Conservation (phyloP, 2,113 vertebrate genomes). For the Gallinago undulata region DNA sequence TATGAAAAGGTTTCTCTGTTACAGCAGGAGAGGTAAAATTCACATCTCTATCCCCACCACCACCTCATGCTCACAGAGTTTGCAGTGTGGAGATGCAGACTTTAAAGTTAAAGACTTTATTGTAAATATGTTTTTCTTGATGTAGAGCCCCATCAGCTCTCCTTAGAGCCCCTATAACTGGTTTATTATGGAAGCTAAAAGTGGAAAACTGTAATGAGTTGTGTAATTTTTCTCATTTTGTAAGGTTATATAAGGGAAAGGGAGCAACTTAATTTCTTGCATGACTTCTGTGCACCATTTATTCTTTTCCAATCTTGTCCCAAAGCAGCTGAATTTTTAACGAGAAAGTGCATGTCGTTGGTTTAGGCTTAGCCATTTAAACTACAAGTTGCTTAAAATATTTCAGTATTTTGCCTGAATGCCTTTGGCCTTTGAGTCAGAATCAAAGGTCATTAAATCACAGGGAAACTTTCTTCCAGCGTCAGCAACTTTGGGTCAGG, state of each 20-base stretch:
- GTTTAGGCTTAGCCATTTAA: not conserved
- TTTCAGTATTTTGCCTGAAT: not conserved
- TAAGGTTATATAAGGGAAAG: not conserved
- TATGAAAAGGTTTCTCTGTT: not conserved
- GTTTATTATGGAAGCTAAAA: not conserved
- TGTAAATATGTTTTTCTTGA: not conserved
- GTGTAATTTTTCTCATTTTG: not conserved
- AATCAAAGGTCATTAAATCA: not conserved
- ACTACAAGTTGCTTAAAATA: not conserved
- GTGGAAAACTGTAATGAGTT: not conserved
- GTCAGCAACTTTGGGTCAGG: not conserved
- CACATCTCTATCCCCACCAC: not conserved
- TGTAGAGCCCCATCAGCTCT: not conserved
- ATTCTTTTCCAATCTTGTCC: not conserved
- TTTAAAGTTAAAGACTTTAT: not conserved
- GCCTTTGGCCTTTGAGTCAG: not conserved
- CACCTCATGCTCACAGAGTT: not conserved
- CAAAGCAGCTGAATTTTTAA: not conserved
- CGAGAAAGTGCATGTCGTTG: not conserved
- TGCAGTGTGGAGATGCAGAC: not conserved
- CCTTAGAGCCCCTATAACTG: not conserved
- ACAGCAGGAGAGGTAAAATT: not conserved
- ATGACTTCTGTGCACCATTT: not conserved
- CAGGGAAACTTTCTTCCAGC: not conserved
- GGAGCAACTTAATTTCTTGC: not conserved